Evolutionary conservation across 1,140 invertebrate genomes (phyloP), one percentile per base, ranked within the genome.

Genomic region (Cyclargus thomasi): DNA sequence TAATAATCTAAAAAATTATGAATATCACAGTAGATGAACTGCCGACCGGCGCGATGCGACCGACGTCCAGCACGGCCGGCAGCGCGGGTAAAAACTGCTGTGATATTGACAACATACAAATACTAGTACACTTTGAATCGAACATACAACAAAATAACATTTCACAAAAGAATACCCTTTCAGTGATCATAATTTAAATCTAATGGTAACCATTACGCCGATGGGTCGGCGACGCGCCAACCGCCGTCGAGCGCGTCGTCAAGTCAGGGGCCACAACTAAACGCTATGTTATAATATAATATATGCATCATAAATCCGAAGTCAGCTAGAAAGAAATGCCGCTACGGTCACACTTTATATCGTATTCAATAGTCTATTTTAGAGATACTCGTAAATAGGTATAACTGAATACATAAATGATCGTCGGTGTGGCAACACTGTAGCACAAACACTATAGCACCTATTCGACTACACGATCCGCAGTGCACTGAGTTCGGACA

Each of bases 11-110:
- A 83, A 86, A 88, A 81, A 86, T 85, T 86, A 86, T 86, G 76
- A 88, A 90, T 88, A 90, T 90, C 87, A 90, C 87, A 90, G 81
- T 88, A 88, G 84, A 85, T 78, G 77, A 86, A 85, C 83, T 85
- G 85, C 81, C 86, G 88, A 86, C 86, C 75, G 76, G 72, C 76
- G 74, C 77, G 22, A 23, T 55, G 29, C 11, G 29, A 29, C 47
- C 23, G 14, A n/a, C n/a, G n/a, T n/a, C n/a, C 22, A 59, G 57
- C 22, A 23, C 59, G 71, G 81, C 84, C 83, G 85, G 83, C 84
- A 82, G 84, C 79, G 68, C 66, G 70, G 74, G 72, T 79, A 80
- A 81, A 85, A 83, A 86, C 86, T 86, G 81, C 86, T 90, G 87
- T 90, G 87, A 90, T 90, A 90, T 90, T 87, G 81, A 87, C 83